Evolutionary conservation across 2,797 vertebrate genomes (phyloP).

Genomic region (Tamandua tetradactyla): DNA sequence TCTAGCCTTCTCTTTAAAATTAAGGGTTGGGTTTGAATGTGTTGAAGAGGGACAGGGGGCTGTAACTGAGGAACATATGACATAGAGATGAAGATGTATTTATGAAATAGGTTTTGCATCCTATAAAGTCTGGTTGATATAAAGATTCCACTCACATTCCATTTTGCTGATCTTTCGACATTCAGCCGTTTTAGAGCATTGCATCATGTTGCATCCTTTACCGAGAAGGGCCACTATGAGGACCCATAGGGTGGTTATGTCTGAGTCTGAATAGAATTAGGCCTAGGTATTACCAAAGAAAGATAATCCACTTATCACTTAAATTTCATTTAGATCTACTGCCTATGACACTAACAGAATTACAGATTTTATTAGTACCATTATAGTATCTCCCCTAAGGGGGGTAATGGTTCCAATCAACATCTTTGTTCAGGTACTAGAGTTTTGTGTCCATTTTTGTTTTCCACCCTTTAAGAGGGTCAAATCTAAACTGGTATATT

Average conservation of each 20-base stretch:
- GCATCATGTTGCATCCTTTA: neutral
- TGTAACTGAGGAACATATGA: neutral
- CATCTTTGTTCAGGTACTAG: neutral
- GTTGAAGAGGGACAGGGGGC: neutral
- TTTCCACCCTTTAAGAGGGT: neutral
- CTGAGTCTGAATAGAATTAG: neutral
- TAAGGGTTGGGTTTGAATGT: neutral
- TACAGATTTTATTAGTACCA: neutral
- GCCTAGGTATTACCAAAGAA: neutral
- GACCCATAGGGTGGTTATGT: neutral
- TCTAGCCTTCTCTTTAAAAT: neutral
- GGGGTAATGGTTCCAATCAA: neutral
- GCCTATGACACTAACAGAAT: neutral
- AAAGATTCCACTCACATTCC: neutral
- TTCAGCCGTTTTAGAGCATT: neutral
- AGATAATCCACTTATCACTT: neutral
- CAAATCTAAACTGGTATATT: neutral
- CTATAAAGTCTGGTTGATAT: neutral
- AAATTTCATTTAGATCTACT: constrained; percentile 15
- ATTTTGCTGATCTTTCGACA: neutral
- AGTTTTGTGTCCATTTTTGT: neutral
- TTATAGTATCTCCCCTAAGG: neutral
- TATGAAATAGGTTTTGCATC: neutral
- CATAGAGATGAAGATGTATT: neutral
- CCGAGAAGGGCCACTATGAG: neutral